Percentiles rank a stretch among this genome's conserved stretches.
phyloP scores from a whole-genome alignment of 2,888 invertebrate genomes.

The Ephialtes manifestator region DNA sequence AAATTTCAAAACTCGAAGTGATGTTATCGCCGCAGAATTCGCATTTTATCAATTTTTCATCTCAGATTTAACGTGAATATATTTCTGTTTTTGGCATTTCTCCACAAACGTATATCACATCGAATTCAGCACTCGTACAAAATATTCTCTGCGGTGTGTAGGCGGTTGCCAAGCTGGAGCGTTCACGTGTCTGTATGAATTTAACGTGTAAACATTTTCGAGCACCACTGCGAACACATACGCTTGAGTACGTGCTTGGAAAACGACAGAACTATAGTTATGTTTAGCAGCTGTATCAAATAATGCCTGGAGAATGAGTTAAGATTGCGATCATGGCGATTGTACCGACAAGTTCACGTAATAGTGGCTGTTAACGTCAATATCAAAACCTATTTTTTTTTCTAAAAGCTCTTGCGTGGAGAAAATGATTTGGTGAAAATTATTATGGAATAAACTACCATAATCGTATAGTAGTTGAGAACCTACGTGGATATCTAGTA shows the following conservation, averaged over 20 bases:
- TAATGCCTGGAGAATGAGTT: neutral
- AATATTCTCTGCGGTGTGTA: conserved; percentile 29
- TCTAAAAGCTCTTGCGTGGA: neutral
- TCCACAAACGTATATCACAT: conserved; percentile 49
- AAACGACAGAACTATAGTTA: neutral
- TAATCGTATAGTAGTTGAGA: no score
- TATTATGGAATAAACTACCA: no score
- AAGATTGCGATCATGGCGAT: neutral
- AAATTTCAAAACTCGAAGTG: neutral
- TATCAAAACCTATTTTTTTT: neutral
- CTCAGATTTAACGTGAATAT: conserved; percentile 46
- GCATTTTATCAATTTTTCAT: conserved; percentile 57
- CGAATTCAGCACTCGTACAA: conserved; percentile 60
- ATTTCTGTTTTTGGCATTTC: conserved; percentile 42
- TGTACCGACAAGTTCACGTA: neutral
- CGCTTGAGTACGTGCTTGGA: conserved; percentile 12
- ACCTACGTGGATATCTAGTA: no score
- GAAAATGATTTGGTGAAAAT: no score
- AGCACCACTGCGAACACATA: conserved; percentile 13
- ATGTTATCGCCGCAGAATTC: conserved; percentile 6
- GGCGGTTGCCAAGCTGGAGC: conserved; percentile 46
- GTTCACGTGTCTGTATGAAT: conserved; percentile 48
- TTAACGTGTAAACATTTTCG: conserved; percentile 68
- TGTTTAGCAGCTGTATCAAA: neutral
- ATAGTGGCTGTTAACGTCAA: neutral